These are phyloP conservation scores for Trilocha varians DNA, from an alignment of 2,888 invertebrate genomes.

Conservation along the genomic window DNA sequence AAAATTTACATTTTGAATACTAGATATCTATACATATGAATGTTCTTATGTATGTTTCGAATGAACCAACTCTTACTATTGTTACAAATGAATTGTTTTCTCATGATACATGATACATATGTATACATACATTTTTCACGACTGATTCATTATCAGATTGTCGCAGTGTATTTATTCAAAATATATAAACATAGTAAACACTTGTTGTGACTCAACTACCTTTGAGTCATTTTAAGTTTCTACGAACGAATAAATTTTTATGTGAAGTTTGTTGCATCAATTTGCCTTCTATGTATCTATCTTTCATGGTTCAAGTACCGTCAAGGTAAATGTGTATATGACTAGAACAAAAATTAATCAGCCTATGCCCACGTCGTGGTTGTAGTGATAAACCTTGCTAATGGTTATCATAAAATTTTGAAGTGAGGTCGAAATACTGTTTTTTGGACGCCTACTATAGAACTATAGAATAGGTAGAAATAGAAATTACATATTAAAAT, in stretches of 20 bases:
- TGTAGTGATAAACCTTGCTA: too few species aligned
- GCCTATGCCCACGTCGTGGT: too few species aligned
- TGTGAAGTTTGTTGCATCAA: background rate
- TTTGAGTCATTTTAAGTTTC: background rate
- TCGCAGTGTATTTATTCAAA: background rate
- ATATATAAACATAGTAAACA: background rate
- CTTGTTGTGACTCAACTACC: background rate
- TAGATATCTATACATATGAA: background rate
- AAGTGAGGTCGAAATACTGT: too few species aligned
- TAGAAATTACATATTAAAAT: too few species aligned
- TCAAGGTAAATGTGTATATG: too few species aligned
- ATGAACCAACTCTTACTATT: too few species aligned
- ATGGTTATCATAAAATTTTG: too few species aligned
- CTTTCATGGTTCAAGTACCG: background rate
- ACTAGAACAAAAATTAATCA: too few species aligned
- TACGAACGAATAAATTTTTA: background rate
- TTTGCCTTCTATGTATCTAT: background rate
- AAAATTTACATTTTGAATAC: background rate
- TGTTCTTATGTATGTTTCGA: too few species aligned
- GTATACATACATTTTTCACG: background rate
- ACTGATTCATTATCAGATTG: background rate
- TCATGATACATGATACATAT: background rate
- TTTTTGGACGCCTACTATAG: too few species aligned
- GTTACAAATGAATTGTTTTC: background rate
- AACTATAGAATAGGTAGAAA: too few species aligned